Evolutionary conservation across 2,797 vertebrate species (phyloP).

Genomic region (Acipenser ruthenus): DNA sequence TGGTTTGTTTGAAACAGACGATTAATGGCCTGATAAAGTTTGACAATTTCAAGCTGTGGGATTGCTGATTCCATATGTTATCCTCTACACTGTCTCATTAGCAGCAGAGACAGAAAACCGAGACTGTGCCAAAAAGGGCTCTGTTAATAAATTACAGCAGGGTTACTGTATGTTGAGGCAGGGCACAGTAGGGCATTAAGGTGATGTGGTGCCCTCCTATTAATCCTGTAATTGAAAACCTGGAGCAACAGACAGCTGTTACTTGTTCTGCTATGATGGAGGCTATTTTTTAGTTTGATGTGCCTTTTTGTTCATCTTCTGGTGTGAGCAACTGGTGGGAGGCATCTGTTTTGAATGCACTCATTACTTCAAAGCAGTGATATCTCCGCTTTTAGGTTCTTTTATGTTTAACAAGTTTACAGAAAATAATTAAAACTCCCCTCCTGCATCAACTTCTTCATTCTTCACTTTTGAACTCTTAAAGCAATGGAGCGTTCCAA

Average conservation of each 20-base stretch:
- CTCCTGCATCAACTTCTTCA: background rate
- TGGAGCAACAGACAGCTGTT: too few relatives aligned
- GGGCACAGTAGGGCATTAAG: too few relatives aligned
- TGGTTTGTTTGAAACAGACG: background rate
- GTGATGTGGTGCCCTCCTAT: too few relatives aligned
- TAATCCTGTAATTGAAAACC: too few relatives aligned
- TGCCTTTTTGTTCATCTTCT: too few relatives aligned
- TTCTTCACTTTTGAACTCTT: conserved; percentile 1
- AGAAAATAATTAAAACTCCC: background rate
- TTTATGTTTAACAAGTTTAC: background rate
- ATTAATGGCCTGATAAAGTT: background rate
- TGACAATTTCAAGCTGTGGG: conserved; percentile 5
- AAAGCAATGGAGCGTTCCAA: background rate
- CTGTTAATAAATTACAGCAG: background rate
- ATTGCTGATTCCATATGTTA: background rate
- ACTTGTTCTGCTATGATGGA: too few relatives aligned
- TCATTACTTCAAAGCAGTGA: conserved; percentile 3
- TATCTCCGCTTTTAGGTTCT: background rate
- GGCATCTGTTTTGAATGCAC: background rate
- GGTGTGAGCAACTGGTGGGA: background rate
- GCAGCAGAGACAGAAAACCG: background rate
- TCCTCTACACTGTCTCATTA: background rate
- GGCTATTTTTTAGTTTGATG: too few relatives aligned
- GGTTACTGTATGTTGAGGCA: too few relatives aligned
- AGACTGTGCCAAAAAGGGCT: background rate